Conservation (phyloP, 2,888 invertebrate species). For the Cenopis cana region DNA sequence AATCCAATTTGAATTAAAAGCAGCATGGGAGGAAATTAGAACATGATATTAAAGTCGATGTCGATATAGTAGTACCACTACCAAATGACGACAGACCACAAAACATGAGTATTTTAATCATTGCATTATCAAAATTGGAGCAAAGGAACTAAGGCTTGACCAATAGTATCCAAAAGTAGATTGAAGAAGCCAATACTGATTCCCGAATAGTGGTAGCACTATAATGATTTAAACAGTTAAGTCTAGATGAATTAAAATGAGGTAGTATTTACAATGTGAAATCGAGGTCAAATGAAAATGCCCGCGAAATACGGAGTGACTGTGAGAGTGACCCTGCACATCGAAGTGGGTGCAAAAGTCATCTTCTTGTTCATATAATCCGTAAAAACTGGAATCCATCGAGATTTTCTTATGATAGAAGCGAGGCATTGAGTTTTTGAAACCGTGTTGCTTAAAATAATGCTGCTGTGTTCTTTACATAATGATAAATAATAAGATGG, state of each 20-base stretch:
- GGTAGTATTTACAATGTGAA: constrained; percentile 31
- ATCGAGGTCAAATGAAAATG: constrained; percentile 64
- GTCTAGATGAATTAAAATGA: constrained; percentile 26
- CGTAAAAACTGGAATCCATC: constrained; percentile 72
- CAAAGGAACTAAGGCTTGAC: constrained; percentile 6
- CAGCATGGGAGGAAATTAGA: constrained; percentile 82
- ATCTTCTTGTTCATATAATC: constrained; percentile 80
- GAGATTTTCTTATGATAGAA: constrained; percentile 59
- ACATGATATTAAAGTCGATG: constrained; percentile 59
- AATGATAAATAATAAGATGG: constrained; percentile 62
- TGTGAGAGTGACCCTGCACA: constrained; percentile 75
- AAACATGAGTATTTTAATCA: not conserved
- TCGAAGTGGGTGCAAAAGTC: constrained; percentile 77
- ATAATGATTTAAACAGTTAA: constrained; percentile 15
- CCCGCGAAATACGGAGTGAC: constrained; percentile 78
- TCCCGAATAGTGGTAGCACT: constrained; percentile 36
- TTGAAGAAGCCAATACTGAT: constrained; percentile 21
- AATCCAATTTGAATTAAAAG: constrained; percentile 74
- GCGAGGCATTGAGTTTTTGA: constrained; percentile 59
- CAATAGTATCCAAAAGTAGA: not conserved
- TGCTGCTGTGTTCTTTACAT: constrained; percentile 62
- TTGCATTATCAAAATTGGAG: constrained; percentile 1
- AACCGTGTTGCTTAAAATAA: constrained; percentile 58
- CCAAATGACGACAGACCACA: constrained; percentile 10
- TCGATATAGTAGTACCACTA: constrained; percentile 38